Evolutionary conservation across 2,797 vertebrate species (phyloP).

Genomic region (Argentina silus): DNA sequence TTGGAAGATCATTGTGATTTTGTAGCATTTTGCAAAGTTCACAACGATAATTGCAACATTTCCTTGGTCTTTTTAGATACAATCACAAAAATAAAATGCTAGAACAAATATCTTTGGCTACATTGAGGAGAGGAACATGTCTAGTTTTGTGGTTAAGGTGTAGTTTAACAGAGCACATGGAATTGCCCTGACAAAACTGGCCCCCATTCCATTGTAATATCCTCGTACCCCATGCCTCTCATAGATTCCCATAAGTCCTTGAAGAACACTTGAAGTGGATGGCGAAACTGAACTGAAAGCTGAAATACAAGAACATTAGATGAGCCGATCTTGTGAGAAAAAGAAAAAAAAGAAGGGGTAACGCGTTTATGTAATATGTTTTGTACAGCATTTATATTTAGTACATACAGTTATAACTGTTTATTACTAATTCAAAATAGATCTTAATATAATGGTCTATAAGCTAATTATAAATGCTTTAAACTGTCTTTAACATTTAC

Average conservation of each 20-base stretch:
- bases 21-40: neutral
- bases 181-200: slow-evolving; percentile 77
- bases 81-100: neutral
- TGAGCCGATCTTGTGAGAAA: neutral
- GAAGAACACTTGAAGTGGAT: slow-evolving; percentile 51
- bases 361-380: too few species aligned
- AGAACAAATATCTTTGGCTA: slow-evolving; percentile 18
- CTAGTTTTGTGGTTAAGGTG: slow-evolving; percentile 73
- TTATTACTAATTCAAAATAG: too few species aligned
- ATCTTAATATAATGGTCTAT: neutral
- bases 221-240: slow-evolving; percentile 71
- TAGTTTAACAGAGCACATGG: slow-evolving; percentile 79
- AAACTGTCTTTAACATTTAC: neutral
- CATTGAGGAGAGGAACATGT: slow-evolving; percentile 64
- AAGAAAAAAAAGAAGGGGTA: too few species aligned
- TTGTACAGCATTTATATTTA: too few species aligned
- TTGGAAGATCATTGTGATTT: neutral
- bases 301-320: slow-evolving; percentile 58
- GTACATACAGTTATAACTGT: neutral
- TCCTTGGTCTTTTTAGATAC: neutral
- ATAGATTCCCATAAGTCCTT: slow-evolving; percentile 71
- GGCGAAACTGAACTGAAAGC: slow-evolving; percentile 67
- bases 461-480: neutral
- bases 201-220: slow-evolving; percentile 79
- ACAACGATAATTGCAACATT: neutral